A percentile compares a stretch with the other conserved stretches of the same genome.
Evolutionary conservation across 2,888 invertebrate genomes (phyloP).

Genomic region (Lapara coniferarum): DNA sequence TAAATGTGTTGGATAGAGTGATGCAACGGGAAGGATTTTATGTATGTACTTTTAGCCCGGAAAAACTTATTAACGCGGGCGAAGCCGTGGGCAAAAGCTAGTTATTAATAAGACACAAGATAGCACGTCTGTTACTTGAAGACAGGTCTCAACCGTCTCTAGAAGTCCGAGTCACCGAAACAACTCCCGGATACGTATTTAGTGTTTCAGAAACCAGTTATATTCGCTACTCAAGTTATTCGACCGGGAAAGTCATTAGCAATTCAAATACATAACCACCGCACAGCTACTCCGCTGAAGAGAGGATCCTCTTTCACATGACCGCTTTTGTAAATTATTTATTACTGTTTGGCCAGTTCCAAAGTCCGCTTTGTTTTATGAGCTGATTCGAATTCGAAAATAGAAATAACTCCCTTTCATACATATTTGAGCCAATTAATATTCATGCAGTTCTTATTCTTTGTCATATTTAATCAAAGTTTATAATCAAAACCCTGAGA

Average conservation of each 20-base stretch:
- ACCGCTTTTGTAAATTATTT: slow-evolving; percentile 79
- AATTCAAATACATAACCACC: slow-evolving; percentile 78
- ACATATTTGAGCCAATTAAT: slow-evolving; percentile 33
- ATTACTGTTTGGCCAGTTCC: slow-evolving; percentile 74
- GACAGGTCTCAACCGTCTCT: slow-evolving; percentile 30
- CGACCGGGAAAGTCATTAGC: slow-evolving; percentile 73
- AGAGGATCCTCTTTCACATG: slow-evolving; percentile 74
- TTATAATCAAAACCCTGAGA: not conserved
- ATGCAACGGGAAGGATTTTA: no score
- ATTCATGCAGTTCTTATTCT: slow-evolving; percentile 37
- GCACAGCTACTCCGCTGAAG: slow-evolving; percentile 62
- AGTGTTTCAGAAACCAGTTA: slow-evolving; percentile 64
- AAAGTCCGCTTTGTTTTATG: slow-evolving; percentile 68
- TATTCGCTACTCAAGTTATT: slow-evolving; percentile 65
- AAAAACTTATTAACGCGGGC: no score
- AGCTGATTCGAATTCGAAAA: slow-evolving; percentile 57
- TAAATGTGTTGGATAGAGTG: no score
- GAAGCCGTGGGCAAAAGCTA: no score
- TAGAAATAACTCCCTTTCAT: slow-evolving; percentile 50
- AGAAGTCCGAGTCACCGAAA: slow-evolving; percentile 40
- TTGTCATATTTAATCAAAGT: slow-evolving; percentile 21
- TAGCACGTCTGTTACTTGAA: slow-evolving; percentile 12
- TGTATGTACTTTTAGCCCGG: no score
- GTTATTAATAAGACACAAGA: not conserved
- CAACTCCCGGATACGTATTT: slow-evolving; percentile 54